phyloP scores from a whole-genome alignment of 2,888 invertebrate species.

The Agrochola lychnidis region DNA sequence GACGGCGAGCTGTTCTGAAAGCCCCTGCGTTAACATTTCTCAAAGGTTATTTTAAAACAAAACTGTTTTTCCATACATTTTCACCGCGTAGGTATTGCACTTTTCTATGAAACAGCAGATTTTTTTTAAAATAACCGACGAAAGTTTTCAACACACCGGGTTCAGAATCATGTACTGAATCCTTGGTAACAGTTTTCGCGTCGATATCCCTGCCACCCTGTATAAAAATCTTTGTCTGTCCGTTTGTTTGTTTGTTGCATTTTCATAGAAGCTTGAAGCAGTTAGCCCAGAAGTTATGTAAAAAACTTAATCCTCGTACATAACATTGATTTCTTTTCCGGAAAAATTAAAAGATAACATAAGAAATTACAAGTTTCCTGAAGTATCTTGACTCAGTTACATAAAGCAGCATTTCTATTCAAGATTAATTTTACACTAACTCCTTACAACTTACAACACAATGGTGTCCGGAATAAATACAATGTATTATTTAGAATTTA shows the following conservation, averaged over 20 bases:
- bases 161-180: too few species aligned
- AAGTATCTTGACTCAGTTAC: constrained; percentile 9
- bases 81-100: too few species aligned
- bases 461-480: constrained; percentile 53
- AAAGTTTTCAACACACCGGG: too few species aligned
- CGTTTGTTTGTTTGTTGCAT: not conserved
- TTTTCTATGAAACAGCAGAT: too few species aligned
- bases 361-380: not conserved
- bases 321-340: not conserved
- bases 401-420: constrained; percentile 34
- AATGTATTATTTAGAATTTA: constrained; percentile 38
- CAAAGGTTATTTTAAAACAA: too few species aligned
- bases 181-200: too few species aligned
- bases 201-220: too few species aligned
- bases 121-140: too few species aligned
- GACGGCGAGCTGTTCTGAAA: too few species aligned
- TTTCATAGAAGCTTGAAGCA: not conserved
- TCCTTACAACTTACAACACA: constrained; percentile 37
- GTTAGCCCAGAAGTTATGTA: not conserved
- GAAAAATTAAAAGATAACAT: not conserved
- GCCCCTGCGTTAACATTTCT: too few species aligned
- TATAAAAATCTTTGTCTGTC: not conserved
- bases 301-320: not conserved
- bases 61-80: too few species aligned
- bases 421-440: constrained; percentile 36